Evolutionary conservation across 2,888 invertebrate genomes (phyloP).

Genomic region (Eurytoma californica): DNA sequence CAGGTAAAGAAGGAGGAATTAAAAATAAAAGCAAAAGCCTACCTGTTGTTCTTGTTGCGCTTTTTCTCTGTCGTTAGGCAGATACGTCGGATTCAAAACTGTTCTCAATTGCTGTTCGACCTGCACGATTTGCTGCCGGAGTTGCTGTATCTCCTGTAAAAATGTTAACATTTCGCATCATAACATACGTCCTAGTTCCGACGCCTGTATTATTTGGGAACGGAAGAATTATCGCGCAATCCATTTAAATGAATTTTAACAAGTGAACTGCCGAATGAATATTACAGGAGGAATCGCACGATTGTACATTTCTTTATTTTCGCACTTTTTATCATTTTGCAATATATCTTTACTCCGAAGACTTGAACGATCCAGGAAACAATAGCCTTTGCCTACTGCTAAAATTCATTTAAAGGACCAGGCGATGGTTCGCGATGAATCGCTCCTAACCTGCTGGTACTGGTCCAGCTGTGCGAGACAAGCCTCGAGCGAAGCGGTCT

Average conservation of each 20-base stretch:
- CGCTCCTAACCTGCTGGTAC: conserved; percentile 82
- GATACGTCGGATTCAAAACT: conserved; percentile 88
- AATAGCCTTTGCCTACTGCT: neutral
- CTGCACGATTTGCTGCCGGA: conserved; percentile 89
- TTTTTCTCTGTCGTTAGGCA: conserved; percentile 88
- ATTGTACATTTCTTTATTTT: too few species aligned
- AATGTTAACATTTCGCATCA: neutral
- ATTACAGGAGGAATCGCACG: too few species aligned
- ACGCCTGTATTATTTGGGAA: conserved; percentile 3
- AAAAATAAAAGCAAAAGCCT: conserved; percentile 68
- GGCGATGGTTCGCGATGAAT: conserved; percentile 7
- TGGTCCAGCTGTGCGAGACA: conserved; percentile 91
- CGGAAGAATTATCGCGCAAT: conserved; percentile 20
- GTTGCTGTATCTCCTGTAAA: conserved; percentile 85
- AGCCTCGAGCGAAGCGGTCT: conserved; percentile 82
- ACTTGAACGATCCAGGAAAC: too few species aligned
- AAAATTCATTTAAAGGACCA: conserved; percentile 8
- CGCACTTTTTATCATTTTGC: too few species aligned
- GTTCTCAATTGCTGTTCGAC: conserved; percentile 91
- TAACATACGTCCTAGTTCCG: neutral
- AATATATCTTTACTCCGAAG: too few species aligned
- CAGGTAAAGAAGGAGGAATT: conserved; percentile 48
- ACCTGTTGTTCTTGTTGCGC: conserved; percentile 92
- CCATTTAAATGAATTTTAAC: neutral
- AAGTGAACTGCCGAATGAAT: too few species aligned